These are phyloP conservation scores for Bursaphelenchus mucronatus DNA, from an alignment of 1,140 invertebrate genomes.

Conservation along the genomic window DNA sequence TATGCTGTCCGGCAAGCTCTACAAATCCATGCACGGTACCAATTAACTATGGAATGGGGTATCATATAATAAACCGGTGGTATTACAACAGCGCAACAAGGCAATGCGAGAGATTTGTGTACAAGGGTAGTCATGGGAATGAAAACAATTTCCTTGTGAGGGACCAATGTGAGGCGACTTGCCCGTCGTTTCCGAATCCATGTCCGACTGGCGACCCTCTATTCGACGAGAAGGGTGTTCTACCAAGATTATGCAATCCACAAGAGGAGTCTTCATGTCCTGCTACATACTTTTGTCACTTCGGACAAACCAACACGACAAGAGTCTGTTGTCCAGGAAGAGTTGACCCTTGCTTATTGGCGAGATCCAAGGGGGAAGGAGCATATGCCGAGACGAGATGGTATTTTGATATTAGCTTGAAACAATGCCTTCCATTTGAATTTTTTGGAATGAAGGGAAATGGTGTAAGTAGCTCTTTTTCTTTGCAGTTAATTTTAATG, in stretches of 20 bases:
- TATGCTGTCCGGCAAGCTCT: conserved; percentile 36
- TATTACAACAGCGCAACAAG: conserved; percentile 37
- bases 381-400: conserved; percentile 21
- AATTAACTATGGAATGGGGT: conserved; percentile 29
- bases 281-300: conserved; percentile 43
- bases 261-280: conserved; percentile 29
- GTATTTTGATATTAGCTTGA: conserved; percentile 46
- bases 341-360: conserved; percentile 40
- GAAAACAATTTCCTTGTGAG: conserved; percentile 48
- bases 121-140: conserved; percentile 39
- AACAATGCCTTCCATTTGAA: conserved; percentile 50
- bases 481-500: conserved; percentile 11
- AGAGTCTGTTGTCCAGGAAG: conserved; percentile 46
- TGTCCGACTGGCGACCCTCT: conserved; percentile 45
- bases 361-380: conserved; percentile 40
- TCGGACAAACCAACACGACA: conserved; percentile 33
- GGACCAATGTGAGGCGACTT: conserved; percentile 47
- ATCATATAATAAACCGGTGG: conserved; percentile 36
- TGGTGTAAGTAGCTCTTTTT: conserved; percentile 24
- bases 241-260: conserved; percentile 39
- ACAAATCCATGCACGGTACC: conserved; percentile 19
- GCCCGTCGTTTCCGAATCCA: conserved; percentile 45
- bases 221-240: conserved; percentile 23
- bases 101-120: conserved; percentile 47
- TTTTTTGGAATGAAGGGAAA: conserved; percentile 65